Base-by-base conservation (phyloP, 92 coral and sea anemone species). In the Paramuricea clavata region DNA sequence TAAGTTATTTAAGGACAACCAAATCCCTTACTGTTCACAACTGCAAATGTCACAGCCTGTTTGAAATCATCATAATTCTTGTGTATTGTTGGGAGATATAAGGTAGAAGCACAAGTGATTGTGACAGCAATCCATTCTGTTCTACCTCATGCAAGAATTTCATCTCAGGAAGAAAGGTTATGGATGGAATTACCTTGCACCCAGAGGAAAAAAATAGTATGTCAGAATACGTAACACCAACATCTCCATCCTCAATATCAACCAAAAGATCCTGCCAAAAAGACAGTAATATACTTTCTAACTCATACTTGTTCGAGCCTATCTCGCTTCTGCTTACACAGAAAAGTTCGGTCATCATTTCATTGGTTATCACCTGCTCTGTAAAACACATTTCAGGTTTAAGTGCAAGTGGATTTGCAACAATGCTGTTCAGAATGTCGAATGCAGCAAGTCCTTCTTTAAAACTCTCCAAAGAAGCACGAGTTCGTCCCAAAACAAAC, bases 231-330 rank as follows among this genome's bases (percentile, higher is more conserved):
- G 85, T 86, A 57, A 92, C 74, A 85, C 62, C 64, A 5, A 13
- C 23, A 74, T 92, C 94, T 26, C 28, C 89, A 30, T 89, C 94
- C 71, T 92, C 91, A 54, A 89, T 73, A 47, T 92, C 94, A 84
- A 81, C 90, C 34, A 92, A 90, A 89, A 89, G 87, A 31, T 92
- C 92, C 19, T 92, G 72, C 92, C 95, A 92, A 57, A 90, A 56
- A 56, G 95, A 92, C 57, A 89, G 79, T 61, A 92, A 90, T 21
- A 89, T 83, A 64, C 91, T 92, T 67, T 91, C 95, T 13, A 89
- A 86, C 32, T 86, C 3, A 34, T 77, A 79, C 73, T 64, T 86
- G 33, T 90, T 75, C 22, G 95, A 92, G n/a, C n/a, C n/a, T n/a
- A n/a, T n/a, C n/a, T n/a, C n/a, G n/a, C n/a, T n/a, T n/a, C n/a